phyloP scores from a whole-genome alignment of 2,888 invertebrate genomes.

The Lacanobia wlatinum region DNA sequence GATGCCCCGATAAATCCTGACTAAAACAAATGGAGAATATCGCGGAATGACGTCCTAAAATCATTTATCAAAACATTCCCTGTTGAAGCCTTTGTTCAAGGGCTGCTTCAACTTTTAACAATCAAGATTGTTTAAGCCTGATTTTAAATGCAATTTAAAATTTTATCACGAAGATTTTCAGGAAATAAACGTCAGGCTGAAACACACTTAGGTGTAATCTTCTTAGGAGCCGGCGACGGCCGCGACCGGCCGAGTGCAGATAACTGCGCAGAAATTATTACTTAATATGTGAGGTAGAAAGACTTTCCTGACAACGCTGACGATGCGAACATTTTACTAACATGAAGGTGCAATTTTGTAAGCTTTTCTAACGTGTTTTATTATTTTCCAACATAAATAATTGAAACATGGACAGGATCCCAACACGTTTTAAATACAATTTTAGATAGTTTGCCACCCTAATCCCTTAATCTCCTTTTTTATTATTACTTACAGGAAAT shows the following conservation, averaged over 20 bases:
- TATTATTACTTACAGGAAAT: not conserved
- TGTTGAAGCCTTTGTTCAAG: slow-evolving; percentile 31
- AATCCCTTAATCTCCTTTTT: not conserved
- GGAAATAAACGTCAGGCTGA: slow-evolving; percentile 23
- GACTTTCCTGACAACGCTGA: not conserved
- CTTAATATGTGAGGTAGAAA: slow-evolving; percentile 31
- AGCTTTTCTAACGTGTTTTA: not conserved
- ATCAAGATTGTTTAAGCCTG: slow-evolving; percentile 19
- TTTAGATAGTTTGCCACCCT: not conserved
- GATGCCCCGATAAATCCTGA: slow-evolving; percentile 22
- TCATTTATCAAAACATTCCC: slow-evolving; percentile 39
- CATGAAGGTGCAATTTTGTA: not conserved
- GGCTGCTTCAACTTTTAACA: slow-evolving; percentile 21
- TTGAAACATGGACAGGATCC: not conserved
- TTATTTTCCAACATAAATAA: not conserved
- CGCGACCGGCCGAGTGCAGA: slow-evolving; percentile 38
- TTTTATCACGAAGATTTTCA: slow-evolving; percentile 27
- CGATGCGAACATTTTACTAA: slow-evolving; percentile 6
- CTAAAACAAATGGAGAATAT: slow-evolving; percentile 40
- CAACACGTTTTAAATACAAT: slow-evolving; percentile 5
- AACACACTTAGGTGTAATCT: slow-evolving; percentile 55
- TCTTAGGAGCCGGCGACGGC: slow-evolving; percentile 33
- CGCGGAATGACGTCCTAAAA: slow-evolving; percentile 10
- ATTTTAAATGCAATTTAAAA: slow-evolving; percentile 29
- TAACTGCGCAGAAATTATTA: slow-evolving; percentile 50